phyloP scores from a whole-genome alignment of 1,140 invertebrate species.

The Arctopsyche grandis region DNA sequence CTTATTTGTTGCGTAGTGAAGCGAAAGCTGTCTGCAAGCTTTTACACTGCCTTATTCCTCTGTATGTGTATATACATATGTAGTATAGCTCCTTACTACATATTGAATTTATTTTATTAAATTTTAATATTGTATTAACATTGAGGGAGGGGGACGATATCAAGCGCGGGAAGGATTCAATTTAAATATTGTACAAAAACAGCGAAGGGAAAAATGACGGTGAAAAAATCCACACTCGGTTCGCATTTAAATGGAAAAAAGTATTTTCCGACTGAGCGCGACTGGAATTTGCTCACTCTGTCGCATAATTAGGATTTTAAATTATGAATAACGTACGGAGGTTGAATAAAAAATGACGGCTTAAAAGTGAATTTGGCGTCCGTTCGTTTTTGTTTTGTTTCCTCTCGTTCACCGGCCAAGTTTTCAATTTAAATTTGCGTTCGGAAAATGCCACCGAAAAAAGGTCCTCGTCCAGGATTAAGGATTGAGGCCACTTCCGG shows the following conservation, averaged over 20 bases:
- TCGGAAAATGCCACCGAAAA: background rate
- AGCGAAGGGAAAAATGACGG: background rate
- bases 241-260: too few relatives aligned
- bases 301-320: conserved; percentile 20
- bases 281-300: background rate
- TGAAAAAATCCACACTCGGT: background rate
- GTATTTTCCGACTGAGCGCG: background rate
- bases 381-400: background rate
- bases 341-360: conserved; percentile 14
- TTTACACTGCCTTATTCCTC: background rate
- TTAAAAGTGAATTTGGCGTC: conserved; percentile 16
- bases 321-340: conserved; percentile 16
- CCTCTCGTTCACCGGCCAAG: background rate
- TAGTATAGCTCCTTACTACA: background rate
- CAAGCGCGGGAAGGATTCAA: too few relatives aligned
- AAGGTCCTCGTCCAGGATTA: background rate
- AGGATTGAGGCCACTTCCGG: background rate
- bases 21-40: background rate
- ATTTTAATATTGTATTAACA: too few relatives aligned
- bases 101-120: too few relatives aligned
- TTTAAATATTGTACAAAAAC: background rate
- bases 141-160: too few relatives aligned
- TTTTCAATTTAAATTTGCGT: conserved; percentile 13
- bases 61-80: background rate
- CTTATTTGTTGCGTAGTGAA: background rate